These are phyloP conservation scores for Electrophaes corylata DNA, from an alignment of 2,888 invertebrate species.

Conservation along the genomic window DNA sequence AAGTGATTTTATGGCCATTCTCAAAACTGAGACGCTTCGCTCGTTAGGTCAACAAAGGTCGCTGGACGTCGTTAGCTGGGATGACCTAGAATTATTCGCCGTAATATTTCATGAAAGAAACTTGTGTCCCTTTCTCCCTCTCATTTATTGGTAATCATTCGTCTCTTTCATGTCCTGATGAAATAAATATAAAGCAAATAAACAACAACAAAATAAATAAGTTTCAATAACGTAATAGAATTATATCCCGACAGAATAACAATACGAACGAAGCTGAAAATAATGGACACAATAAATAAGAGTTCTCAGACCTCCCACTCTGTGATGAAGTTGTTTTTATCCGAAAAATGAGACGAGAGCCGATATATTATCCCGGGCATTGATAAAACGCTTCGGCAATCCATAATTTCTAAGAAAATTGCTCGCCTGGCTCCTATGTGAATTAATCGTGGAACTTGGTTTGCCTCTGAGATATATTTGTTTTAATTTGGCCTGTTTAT, in stretches of 20 bases:
- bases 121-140: no score
- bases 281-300: slow-evolving; percentile 42
- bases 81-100: no score
- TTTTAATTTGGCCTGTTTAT: slow-evolving; percentile 34
- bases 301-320: slow-evolving; percentile 44
- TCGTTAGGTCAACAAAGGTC: no score
- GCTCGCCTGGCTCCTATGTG: slow-evolving; percentile 48
- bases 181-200: neutral
- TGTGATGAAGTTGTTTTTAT: slow-evolving; percentile 53
- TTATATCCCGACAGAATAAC: slow-evolving; percentile 34
- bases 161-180: neutral
- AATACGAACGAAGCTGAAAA: slow-evolving; percentile 39
- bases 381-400: slow-evolving; percentile 62
- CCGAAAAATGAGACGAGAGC: slow-evolving; percentile 38
- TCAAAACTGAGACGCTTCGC: no score
- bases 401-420: slow-evolving; percentile 60
- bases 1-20: no score
- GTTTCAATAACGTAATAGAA: slow-evolving; percentile 35
- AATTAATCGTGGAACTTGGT: slow-evolving; percentile 51
- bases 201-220: slow-evolving; percentile 13
- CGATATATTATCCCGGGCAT: slow-evolving; percentile 59
- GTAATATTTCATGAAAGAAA: no score
- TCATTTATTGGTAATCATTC: no score
- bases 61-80: no score
- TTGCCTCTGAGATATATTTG: slow-evolving; percentile 29